Evolutionary conservation across 2,113 vertebrate species (phyloP), one percentile per base, ranked within the genome.

Genomic region (Canis aureus): DNA sequence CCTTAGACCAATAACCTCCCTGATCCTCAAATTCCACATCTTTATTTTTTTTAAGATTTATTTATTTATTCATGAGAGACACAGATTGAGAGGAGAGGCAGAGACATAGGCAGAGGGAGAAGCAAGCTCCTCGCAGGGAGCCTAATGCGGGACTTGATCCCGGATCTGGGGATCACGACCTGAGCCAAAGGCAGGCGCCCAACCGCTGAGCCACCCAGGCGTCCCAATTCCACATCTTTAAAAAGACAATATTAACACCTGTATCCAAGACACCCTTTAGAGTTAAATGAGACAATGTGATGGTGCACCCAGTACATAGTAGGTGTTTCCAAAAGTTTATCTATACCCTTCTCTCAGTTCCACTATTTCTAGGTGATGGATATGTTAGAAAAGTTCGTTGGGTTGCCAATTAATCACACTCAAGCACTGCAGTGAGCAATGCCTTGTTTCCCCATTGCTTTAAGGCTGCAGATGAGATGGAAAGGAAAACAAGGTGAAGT

Each of bases 221-320:
- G 43, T 43, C 43, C 43, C 43, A 11, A 57, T 69, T 12, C 43
- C 17, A 55, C 11, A 60, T 23, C 59, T 60, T 59, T 80, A 20
- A n/a, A 12, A 27, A 71, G 32, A 43, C 11, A 35, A 25, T 20
- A 13, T 32, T 20, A 55, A 66, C 11, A 20, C 3, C 27, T 53
- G 27, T 20, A 55, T 20, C 16, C 76, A 79, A 53, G 27, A 51
- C 9, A 4, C 7, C 55, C 69, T 51, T 55, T 69, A 59, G 53
- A 27, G 32, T 15, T 49, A 3, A 53, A 19, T 1, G 29, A 89
- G 43, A 11, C 25, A 5, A 23, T 19, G 66, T 27, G 5, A 6
- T 1, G 3, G 13, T 0, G 8, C 10, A 0, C 1, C 84, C 23
- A 2, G 29, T 0, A 1, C 29, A 1, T 5, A 27, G 11, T 6